Conservation (phyloP, 2,797 vertebrate species). For the Hoplostethus atlanticus region DNA sequence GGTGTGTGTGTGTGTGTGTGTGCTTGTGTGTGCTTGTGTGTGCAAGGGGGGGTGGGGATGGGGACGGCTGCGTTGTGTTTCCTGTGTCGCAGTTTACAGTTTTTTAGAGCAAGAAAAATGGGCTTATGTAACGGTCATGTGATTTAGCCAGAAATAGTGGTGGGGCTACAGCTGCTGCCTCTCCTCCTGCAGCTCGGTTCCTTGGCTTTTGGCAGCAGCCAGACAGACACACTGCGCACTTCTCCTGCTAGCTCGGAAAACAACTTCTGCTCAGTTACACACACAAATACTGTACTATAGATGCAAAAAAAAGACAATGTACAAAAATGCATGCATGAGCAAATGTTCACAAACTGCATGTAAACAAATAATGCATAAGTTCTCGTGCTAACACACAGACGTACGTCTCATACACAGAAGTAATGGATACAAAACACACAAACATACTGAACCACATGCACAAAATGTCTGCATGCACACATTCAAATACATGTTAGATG, state of each 20-base stretch:
- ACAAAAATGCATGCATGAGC: conserved; percentile 37
- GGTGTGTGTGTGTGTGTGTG: conserved; percentile 16
- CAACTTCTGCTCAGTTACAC: conserved; percentile 78
- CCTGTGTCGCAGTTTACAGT: conserved; percentile 97
- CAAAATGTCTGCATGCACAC: neutral
- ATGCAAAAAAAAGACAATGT: conserved; percentile 51
- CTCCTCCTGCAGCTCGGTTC: conserved; percentile 87
- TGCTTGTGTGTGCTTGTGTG: conserved; percentile 20
- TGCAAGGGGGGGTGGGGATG: conserved; percentile 26
- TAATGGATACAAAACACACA: neutral
- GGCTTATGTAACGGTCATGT: conserved; percentile 99
- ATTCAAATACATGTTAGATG: conserved; percentile 20
- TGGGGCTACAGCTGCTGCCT: conserved; percentile 96
- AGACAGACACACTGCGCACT: conserved; percentile 82
- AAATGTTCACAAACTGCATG: conserved; percentile 17
- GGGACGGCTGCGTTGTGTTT: conserved; percentile 86
- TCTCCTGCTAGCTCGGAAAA: conserved; percentile 78
- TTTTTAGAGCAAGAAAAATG: conserved; percentile 99
- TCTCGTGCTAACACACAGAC: neutral
- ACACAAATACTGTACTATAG: conserved; percentile 58
- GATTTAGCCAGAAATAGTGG: conserved; percentile 99
- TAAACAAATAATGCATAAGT: conserved; percentile 20
- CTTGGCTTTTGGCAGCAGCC: conserved; percentile 93
- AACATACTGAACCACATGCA: conserved; percentile 16
- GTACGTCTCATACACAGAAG: neutral